A percentile compares a stretch with the other conserved stretches of the same genome.
These are phyloP conservation scores for Drosophila bifasciata DNA, from an alignment of 1,140 invertebrate species.

Conservation along the genomic window DNA sequence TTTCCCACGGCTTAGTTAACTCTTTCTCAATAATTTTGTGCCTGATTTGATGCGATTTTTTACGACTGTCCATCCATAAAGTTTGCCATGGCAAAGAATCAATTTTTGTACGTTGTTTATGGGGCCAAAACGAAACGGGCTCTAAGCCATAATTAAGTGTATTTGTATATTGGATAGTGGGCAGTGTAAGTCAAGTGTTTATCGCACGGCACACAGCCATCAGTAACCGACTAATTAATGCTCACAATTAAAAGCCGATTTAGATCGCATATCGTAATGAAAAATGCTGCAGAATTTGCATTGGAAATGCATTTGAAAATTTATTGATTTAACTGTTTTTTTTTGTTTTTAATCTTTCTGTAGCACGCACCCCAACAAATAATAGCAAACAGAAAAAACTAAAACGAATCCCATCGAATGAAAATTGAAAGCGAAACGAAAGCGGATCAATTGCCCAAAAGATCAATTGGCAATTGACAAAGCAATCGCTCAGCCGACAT, in stretches of 20 bases:
- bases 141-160: slow-evolving; percentile 46
- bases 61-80: slow-evolving; percentile 65
- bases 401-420: slow-evolving; percentile 4
- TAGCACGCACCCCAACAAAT: slow-evolving; percentile 53
- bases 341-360: slow-evolving; percentile 15
- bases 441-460: slow-evolving; percentile 80
- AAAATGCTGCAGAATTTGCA: slow-evolving; percentile 41
- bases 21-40: slow-evolving; percentile 42
- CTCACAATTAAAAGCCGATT: slow-evolving; percentile 69
- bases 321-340: slow-evolving; percentile 42
- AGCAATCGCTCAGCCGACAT: slow-evolving; percentile 45
- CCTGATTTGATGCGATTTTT: slow-evolving; percentile 74
- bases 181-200: slow-evolving; percentile 30
- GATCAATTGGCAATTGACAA: slow-evolving; percentile 81
- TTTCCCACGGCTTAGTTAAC: slow-evolving; percentile 31
- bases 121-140: slow-evolving; percentile 23
- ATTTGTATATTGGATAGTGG: slow-evolving; percentile 1
- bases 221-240: slow-evolving; percentile 41
- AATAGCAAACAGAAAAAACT: neutral
- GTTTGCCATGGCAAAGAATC: slow-evolving; percentile 59
- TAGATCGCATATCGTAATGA: slow-evolving; percentile 57
- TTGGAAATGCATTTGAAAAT: slow-evolving; percentile 55
- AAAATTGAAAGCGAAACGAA: slow-evolving; percentile 43
- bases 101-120: slow-evolving; percentile 55
- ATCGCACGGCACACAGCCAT: slow-evolving; percentile 45